phyloP scores from a whole-genome alignment of 2,888 invertebrate species.

The Chromoteleia sp. region DNA sequence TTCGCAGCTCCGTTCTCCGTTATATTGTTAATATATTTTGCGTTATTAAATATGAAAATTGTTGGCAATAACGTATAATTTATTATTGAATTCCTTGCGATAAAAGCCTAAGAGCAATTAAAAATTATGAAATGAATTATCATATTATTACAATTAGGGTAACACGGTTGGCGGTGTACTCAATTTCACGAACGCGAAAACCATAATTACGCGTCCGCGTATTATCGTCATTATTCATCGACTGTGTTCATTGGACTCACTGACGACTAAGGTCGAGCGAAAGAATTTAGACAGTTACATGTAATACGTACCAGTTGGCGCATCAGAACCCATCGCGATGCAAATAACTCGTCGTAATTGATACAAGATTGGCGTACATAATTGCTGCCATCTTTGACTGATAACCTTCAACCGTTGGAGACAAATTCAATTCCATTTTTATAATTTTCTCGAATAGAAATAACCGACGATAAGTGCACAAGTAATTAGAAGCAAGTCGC shows the following conservation, averaged over 20 bases:
- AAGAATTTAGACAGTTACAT: conserved; percentile 31
- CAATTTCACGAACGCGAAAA: no score
- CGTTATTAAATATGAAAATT: no score
- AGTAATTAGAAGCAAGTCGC: conserved; percentile 23
- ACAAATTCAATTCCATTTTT: conserved; percentile 36
- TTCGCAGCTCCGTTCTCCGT: no score
- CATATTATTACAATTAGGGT: no score
- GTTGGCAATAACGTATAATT: no score
- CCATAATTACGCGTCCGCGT: no score
- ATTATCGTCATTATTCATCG: neutral
- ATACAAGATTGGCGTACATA: conserved; percentile 3
- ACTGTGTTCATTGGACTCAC: neutral
- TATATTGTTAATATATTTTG: no score
- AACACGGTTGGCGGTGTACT: no score
- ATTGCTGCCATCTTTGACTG: conserved; percentile 36
- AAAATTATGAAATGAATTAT: no score
- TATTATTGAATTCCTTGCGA: no score
- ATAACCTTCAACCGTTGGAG: conserved; percentile 39
- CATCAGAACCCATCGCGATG: neutral
- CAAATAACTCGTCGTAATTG: conserved; percentile 7
- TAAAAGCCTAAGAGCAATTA: no score
- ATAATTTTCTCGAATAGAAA: conserved; percentile 16
- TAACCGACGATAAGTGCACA: conserved; percentile 23
- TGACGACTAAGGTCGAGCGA: neutral
- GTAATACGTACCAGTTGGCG: conserved; percentile 13